Evolutionary conservation across 2,113 vertebrate genomes (phyloP).

Genomic region (Nycticorax nycticorax): DNA sequence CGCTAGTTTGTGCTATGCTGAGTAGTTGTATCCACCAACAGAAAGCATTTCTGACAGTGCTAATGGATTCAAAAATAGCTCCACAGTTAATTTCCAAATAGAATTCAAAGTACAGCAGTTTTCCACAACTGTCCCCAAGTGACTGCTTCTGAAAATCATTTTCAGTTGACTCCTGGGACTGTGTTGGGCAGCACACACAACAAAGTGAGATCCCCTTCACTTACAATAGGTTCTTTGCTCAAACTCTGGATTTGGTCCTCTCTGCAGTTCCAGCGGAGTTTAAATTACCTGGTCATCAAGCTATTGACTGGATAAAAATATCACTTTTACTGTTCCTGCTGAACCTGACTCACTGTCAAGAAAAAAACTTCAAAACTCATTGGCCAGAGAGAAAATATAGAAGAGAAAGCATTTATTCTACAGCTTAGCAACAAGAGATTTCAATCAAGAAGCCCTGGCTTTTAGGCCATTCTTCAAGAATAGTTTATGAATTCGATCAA

Average conservation of each 20-base stretch:
- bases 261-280: background rate
- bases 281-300: background rate
- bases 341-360: background rate
- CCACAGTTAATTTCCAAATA: background rate
- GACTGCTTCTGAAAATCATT: background rate
- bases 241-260: background rate
- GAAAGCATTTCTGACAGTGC: background rate
- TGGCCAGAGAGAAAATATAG: background rate
- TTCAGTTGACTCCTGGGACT: background rate
- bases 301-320: background rate
- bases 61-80: background rate
- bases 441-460: background rate
- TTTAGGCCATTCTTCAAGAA: background rate
- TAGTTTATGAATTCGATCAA: background rate
- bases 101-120: background rate
- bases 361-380: background rate
- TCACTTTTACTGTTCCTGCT: background rate
- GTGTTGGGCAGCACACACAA: background rate
- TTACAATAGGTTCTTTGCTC: background rate
- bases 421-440: background rate
- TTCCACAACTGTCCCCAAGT: background rate
- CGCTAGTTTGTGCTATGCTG: background rate
- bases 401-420: background rate
- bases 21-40: background rate
- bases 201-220: rapidly evolving